Evolutionary conservation across 2,888 invertebrate genomes (phyloP), one percentile per base, ranked within the genome.

Genomic region (Drosophila ezoana): DNA sequence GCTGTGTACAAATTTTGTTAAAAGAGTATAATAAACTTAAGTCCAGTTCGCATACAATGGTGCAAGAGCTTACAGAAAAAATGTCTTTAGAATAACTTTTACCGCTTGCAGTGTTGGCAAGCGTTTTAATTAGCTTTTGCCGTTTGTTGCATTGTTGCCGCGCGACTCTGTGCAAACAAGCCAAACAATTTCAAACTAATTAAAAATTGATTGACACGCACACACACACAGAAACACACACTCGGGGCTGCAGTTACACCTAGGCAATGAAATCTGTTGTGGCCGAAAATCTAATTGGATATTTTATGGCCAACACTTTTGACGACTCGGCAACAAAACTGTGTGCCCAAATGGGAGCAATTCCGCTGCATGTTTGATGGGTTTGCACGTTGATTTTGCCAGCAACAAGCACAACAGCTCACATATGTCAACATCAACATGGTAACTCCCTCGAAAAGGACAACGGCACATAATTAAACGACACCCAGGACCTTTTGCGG

Each of bases 181-280:
- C 70, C 67, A 75, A 89, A 85, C 86, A 87, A 89, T 89, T 90
- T 84, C 82, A 83, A 90, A 81, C 88, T 90, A 88, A 90, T 90
- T 90, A 90, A 81, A 81, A 87, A 90, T 90, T 90, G 89, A 90
- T 90, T 87, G 90, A 74, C 82, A 74, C 40, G 32, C 60, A 49
- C 53, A 48, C 54, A 72, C 18, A 49, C 43, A 43, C 40, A 18
- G 20, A 45, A 41, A 66, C 56, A 44, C 41, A 49, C 16, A 53
- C 28, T 18, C 23, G 35, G 59, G 49, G 28, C 14, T 61, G 49
- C 62, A 58, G 48, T 54, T 54, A 64, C 68, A 59, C 57, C 59
- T 65, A 45, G 57, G 59, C 74, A 75, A 59, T 65, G 68, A 69
- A 81, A 82, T 76, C 66, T 73, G 79, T 49, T 63, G 71, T 67